These are phyloP conservation scores for Mesorhabditis sp. DNA, from an alignment of 2,888 invertebrate genomes.

Conservation along the genomic window DNA sequence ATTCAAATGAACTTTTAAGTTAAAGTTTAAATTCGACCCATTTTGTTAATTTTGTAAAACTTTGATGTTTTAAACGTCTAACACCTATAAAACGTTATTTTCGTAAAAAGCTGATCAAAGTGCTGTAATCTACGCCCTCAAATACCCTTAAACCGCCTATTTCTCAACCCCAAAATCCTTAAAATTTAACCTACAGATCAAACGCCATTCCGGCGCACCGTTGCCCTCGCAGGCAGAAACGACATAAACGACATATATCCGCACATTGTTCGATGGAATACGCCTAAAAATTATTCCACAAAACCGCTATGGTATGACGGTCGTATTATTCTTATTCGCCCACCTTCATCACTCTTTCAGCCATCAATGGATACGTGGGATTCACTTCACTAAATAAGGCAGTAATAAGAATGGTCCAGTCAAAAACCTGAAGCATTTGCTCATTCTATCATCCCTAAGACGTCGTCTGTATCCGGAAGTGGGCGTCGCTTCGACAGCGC, in stretches of 20 bases:
- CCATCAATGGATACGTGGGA: neutral
- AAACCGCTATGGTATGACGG: neutral
- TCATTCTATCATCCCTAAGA: neutral
- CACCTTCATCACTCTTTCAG: neutral
- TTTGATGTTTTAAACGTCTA: no score
- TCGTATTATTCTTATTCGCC: neutral
- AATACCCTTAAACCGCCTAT: no score
- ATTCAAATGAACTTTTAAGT: no score
- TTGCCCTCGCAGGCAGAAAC: neutral
- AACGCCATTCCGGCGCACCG: neutral
- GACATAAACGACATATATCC: neutral
- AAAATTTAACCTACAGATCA: neutral
- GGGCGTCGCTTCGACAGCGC: conserved; percentile 1
- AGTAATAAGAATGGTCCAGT: neutral
- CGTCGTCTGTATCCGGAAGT: neutral
- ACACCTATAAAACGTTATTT: no score
- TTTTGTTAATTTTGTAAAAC: no score
- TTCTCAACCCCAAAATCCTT: no score
- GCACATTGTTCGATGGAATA: conserved; percentile 1
- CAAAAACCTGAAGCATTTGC: neutral
- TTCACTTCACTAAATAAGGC: neutral
- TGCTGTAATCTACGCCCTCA: no score
- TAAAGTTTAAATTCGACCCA: no score
- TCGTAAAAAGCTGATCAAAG: no score
- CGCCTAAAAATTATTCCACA: conserved; percentile 6